Evolutionary conservation across 2,113 vertebrate genomes (phyloP).

Genomic region (Notiomystis cincta): DNA sequence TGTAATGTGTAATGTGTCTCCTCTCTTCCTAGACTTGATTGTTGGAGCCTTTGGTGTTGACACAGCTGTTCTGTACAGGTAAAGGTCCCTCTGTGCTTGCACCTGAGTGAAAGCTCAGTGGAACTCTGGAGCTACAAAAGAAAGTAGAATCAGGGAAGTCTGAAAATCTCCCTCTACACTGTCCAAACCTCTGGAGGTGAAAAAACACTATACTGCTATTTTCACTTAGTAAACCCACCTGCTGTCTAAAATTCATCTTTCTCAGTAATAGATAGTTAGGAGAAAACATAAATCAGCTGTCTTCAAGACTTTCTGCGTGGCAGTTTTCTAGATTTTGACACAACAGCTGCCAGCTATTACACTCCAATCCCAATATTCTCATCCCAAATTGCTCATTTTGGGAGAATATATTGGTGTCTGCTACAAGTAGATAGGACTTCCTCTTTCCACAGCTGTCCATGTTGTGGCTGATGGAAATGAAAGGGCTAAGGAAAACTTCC

Average conservation of each 20-base stretch:
- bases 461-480: neutral
- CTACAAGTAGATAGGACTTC: neutral
- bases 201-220: neutral
- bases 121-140: neutral
- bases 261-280: neutral
- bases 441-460: neutral
- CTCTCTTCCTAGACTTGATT: constrained; percentile 82
- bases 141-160: neutral
- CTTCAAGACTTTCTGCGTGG: neutral
- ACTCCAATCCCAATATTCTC: neutral
- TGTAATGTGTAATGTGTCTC: neutral
- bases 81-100: neutral
- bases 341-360: neutral
- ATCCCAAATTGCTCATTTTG: neutral
- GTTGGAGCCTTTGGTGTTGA: constrained; percentile 96
- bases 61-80: constrained; percentile 93
- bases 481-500: neutral
- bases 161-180: neutral
- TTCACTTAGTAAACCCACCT: neutral
- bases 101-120: neutral
- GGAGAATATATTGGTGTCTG: neutral
- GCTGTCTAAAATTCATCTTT: neutral
- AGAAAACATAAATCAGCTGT: neutral
- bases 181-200: neutral
- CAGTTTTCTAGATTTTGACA: neutral